These are phyloP conservation scores for Scomber japonicus DNA, from an alignment of 2,113 vertebrate genomes.

Conservation along the genomic window DNA sequence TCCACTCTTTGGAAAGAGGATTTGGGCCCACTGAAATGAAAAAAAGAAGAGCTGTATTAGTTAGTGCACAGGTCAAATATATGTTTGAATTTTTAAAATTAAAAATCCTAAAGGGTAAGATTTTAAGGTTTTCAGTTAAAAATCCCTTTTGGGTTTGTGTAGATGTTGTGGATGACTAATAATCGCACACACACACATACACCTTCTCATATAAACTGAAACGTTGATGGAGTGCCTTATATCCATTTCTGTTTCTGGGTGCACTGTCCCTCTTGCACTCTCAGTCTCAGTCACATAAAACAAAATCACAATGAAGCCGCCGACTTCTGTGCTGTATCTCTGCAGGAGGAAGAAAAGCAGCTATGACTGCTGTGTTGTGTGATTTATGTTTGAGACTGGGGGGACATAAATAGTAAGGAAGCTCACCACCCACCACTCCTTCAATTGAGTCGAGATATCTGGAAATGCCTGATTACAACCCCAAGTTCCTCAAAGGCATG, in stretches of 20 bases:
- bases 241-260: conserved; percentile 48
- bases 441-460: conserved; percentile 73
- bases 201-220: conserved; percentile 16
- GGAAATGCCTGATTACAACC: conserved; percentile 75
- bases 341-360: conserved; percentile 57
- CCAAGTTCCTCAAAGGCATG: conserved; percentile 64
- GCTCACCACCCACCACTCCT: conserved; percentile 71
- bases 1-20: conserved; percentile 91
- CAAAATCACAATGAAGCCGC: conserved; percentile 57
- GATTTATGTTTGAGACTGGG: conserved; percentile 77
- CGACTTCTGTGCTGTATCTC: conserved; percentile 55
- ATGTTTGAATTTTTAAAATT: neutral
- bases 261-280: conserved; percentile 46
- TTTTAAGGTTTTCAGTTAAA: neutral
- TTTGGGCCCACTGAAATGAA: conserved; percentile 83
- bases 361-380: conserved; percentile 63
- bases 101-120: neutral
- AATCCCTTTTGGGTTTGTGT: neutral
- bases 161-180: conserved; percentile 2
- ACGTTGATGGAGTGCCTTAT: conserved; percentile 51
- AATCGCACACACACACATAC: conserved; percentile 14
- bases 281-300: conserved; percentile 74
- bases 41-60: conserved; percentile 57
- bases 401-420: conserved; percentile 78
- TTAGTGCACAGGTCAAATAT: neutral